Evolutionary conservation across 2,797 vertebrate genomes (phyloP), one percentile per base, ranked within the genome.

Genomic region (Pteropus rufus): DNA sequence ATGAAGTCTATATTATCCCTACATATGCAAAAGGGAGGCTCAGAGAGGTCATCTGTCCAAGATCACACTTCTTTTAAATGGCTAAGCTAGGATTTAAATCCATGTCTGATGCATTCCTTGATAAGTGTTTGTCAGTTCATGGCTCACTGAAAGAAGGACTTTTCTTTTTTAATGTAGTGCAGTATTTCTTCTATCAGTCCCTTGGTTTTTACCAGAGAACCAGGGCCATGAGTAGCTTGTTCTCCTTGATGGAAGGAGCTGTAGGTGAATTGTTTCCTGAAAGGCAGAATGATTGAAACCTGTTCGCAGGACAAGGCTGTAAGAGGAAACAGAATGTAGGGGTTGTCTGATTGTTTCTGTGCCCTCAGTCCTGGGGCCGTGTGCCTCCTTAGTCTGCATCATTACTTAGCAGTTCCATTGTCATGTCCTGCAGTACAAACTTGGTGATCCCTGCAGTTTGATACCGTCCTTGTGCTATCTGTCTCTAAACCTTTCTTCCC

Each of bases 81-180:
- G 39, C 89, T 80, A 80, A 88, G 9, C 67, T 89, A 69, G 75
- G 12, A 92, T 84, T 79, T 92, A 89, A 89, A 86, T 19, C 31
- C 12, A 7, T 67, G n/a, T 96, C 73, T 91, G 29, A 79, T 56
- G 19, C 46, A 52, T 93, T 69, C 21, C 67, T 73, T 87, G 62
- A 60, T 85, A 95, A 58, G 29, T 76, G n/a, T 79, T 0, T 89
- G 26, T 96, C 23, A 18, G 34, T 85, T 86, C 64, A 46, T 76
- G 77, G 69, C 39, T 93, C 41, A 41, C 52, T 86, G 75, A 49
- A 93, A 81, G 54, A 85, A 67, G 49, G 36, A 70, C 46, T 72
- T 34, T 76, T 58, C 31, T 70, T 84, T 94, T 46, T 82, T 62
- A 58, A 60, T 93, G 21, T 69, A 94, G 31, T 62, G 9, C 19